Evolutionary conservation across 1,140 invertebrate genomes (phyloP), one percentile per base, ranked within the genome.

Genomic region (Bombyx mandarina): DNA sequence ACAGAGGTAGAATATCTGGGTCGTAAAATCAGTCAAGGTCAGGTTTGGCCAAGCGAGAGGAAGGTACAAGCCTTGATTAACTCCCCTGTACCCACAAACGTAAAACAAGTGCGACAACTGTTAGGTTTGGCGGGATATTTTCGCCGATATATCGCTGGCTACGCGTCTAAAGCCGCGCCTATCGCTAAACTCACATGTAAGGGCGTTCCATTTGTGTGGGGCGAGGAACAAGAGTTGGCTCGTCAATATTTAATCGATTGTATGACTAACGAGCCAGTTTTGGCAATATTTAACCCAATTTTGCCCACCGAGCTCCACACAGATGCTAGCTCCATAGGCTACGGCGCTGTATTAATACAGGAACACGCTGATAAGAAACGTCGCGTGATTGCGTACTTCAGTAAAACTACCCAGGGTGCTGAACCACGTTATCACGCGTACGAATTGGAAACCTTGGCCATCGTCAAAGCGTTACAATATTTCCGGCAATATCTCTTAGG

Each of bases 251-350:
- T 79, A 2, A 46, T 75, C 42, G 18, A 58, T 10, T 26, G 65
- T 7, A 55, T 77, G 8, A 59, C 56, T 6, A 64, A 52, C 4
- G 45, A 69, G 43, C 73, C 72, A 6, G 12, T 77, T 0, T 58
- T 75, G 57, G 47, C 56, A 7, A 65, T 78, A 9, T 78, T 69
- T 60, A 51, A 76, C 18, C 73, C 66, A 9, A 10, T 51, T 1
- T 46, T 67, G 7, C 61, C 58, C 48, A 59, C 67, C 63, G 54
- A 78, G 67, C 6, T 79, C 65, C 47, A 69, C 71, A 62, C 62
- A 8, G 59, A 72, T 52, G 52, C 70, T 75, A 50, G 68, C 82
- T 48, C 83, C 58, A 2, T 84, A 71, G 71, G 87, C 0, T 77
- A 66, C 45, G 73, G 71, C 9, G 73, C 68, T 7, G 65, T 77